phyloP scores from a whole-genome alignment of 2,888 invertebrate genomes.

The Phragmatobia fuliginosa region DNA sequence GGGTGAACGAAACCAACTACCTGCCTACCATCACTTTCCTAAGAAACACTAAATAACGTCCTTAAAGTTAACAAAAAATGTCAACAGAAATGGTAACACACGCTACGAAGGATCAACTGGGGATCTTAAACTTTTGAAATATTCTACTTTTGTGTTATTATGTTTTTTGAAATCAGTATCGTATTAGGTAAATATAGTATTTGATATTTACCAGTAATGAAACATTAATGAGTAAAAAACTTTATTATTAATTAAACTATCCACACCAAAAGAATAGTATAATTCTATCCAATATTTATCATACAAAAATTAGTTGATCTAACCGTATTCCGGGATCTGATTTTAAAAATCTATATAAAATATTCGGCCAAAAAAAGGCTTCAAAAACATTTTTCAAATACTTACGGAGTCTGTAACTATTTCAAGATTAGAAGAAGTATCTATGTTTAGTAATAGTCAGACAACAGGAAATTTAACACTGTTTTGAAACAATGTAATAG shows the following conservation, averaged over 20 bases:
- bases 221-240: neutral
- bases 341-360: neutral
- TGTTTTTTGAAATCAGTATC: constrained; percentile 16
- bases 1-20: constrained; percentile 72
- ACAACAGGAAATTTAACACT: neutral
- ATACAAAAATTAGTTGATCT: neutral
- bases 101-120: constrained; percentile 57
- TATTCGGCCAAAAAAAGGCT: neutral
- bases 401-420: neutral
- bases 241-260: neutral
- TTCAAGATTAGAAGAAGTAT: neutral
- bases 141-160: constrained; percentile 37
- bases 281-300: neutral
- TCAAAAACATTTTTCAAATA: neutral
- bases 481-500: neutral
- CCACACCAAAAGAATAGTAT: neutral
- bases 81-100: constrained; percentile 59
- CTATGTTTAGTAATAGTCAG: neutral
- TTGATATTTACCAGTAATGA: neutral
- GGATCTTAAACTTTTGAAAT: constrained; percentile 56
- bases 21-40: constrained; percentile 57
- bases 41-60: constrained; percentile 59
- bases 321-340: neutral
- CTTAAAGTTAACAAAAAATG: constrained; percentile 61
- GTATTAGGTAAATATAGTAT: neutral